Conservation (phyloP, 1,140 invertebrate species). For the Drosophila asahinai region DNA sequence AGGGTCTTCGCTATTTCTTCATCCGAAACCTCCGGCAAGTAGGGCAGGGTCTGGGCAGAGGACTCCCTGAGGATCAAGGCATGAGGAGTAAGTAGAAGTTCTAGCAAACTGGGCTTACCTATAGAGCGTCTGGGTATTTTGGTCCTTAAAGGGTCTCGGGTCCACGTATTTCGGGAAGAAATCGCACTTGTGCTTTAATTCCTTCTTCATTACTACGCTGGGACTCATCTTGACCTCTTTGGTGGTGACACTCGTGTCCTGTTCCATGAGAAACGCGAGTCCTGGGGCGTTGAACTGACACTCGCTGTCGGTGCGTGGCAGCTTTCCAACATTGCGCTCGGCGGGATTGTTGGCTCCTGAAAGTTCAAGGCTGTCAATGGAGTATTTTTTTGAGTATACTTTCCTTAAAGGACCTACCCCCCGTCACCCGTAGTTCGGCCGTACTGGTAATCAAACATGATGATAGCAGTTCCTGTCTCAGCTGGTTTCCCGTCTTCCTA, state of each 20-base stretch:
- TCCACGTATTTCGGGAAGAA: constrained; percentile 58
- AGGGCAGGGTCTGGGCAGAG: constrained; percentile 91
- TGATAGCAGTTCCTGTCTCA: constrained; percentile 22
- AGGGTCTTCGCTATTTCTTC: constrained; percentile 42
- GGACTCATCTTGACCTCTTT: constrained; percentile 58
- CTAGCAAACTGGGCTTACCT: constrained; percentile 35
- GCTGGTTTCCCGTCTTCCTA: constrained; percentile 28
- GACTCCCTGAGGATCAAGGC: constrained; percentile 86
- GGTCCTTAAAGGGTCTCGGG: constrained; percentile 43
- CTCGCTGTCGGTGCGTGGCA: constrained; percentile 67
- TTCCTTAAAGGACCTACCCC: constrained; percentile 25
- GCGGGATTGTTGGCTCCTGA: constrained; percentile 65
- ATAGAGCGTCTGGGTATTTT: constrained; percentile 74
- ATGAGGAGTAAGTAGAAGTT: background rate
- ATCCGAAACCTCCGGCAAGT: constrained; percentile 86
- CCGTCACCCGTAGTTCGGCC: constrained; percentile 19
- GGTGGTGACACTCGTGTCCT: constrained; percentile 20
- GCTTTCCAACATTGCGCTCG: constrained; percentile 34
- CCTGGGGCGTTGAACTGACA: constrained; percentile 60
- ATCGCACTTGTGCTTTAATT: constrained; percentile 54
- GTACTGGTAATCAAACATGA: constrained; percentile 58
- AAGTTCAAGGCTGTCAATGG: too few species aligned
- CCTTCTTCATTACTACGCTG: constrained; percentile 23
- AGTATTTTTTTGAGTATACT: background rate
- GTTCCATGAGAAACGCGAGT: constrained; percentile 41